A percentile compares a stretch with the other conserved stretches of the same genome.
Evolutionary conservation across 2,888 invertebrate genomes (phyloP).

Genomic region (Chamaedrilus cognettii): DNA sequence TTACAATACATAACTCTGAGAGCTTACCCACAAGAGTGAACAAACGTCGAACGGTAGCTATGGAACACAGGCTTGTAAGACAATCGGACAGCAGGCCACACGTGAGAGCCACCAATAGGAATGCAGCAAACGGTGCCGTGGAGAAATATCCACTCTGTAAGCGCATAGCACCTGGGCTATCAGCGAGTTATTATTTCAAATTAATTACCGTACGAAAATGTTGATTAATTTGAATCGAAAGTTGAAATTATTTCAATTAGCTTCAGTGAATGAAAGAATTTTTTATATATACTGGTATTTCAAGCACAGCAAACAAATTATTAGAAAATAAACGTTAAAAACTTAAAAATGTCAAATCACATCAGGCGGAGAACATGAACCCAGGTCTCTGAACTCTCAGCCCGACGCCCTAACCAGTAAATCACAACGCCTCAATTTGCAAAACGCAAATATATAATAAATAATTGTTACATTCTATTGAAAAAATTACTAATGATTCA

Average conservation of each 20-base stretch:
- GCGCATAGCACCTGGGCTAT: not conserved
- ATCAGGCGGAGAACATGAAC: too few species aligned
- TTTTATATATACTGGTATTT: too few species aligned
- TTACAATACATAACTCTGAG: not conserved
- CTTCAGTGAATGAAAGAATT: not conserved
- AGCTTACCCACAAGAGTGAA: not conserved
- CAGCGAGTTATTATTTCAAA: too few species aligned
- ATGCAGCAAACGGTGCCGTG: constrained; percentile 16
- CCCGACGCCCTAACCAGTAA: too few species aligned
- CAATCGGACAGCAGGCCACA: constrained; percentile 8
- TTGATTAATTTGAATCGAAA: not conserved
- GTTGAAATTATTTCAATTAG: not conserved
- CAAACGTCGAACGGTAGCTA: not conserved
- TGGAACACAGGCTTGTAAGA: not conserved
- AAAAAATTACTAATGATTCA: too few species aligned
- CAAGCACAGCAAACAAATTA: too few species aligned
- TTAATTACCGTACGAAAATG: not conserved
- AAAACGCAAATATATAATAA: too few species aligned
- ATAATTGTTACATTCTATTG: too few species aligned
- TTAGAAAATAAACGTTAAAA: too few species aligned
- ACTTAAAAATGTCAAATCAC: too few species aligned
- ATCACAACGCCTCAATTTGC: too few species aligned
- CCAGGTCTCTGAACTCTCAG: too few species aligned
- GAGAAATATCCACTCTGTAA: constrained; percentile 17
- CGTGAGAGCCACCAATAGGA: constrained; percentile 1